These are phyloP conservation scores for Psilopsiagon aurifrons DNA, from an alignment of 2,113 vertebrate species.

Conservation along the genomic window DNA sequence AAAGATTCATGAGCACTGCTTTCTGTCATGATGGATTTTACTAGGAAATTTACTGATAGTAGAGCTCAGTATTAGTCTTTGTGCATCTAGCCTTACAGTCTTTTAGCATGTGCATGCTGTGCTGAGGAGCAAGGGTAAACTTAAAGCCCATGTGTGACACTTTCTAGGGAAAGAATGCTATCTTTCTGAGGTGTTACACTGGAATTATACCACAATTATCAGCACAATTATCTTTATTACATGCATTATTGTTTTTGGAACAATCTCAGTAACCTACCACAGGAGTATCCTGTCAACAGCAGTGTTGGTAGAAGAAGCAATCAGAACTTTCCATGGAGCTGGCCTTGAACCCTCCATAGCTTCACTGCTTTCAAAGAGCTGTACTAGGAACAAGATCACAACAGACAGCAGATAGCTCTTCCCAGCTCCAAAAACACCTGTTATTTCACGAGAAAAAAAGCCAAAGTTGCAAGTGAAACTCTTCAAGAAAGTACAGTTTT, in stretches of 20 bases:
- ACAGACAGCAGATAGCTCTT: conserved; percentile 83
- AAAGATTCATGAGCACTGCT: background rate
- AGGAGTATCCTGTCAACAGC: conserved; percentile 82
- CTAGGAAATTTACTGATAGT: background rate
- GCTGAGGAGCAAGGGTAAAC: background rate
- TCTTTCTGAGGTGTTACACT: background rate
- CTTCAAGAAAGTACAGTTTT: background rate
- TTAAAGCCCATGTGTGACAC: background rate
- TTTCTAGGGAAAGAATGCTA: background rate
- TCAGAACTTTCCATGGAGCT: conserved; percentile 77
- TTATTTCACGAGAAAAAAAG: conserved; percentile 30
- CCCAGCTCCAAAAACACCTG: conserved; percentile 84
- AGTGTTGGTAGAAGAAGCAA: conserved; percentile 82
- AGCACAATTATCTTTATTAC: background rate
- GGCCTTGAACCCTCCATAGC: background rate
- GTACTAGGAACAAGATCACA: conserved; percentile 78
- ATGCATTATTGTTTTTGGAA: background rate
- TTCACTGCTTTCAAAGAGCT: conserved; percentile 76
- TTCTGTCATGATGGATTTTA: background rate
- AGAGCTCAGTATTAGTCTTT: background rate
- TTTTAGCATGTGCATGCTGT: background rate
- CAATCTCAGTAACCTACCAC: conserved; percentile 62
- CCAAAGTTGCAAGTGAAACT: background rate
- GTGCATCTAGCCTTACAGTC: background rate
- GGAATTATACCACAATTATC: background rate